phyloP scores from a whole-genome alignment of 1,140 invertebrate genomes.

The Arion vulgaris region DNA sequence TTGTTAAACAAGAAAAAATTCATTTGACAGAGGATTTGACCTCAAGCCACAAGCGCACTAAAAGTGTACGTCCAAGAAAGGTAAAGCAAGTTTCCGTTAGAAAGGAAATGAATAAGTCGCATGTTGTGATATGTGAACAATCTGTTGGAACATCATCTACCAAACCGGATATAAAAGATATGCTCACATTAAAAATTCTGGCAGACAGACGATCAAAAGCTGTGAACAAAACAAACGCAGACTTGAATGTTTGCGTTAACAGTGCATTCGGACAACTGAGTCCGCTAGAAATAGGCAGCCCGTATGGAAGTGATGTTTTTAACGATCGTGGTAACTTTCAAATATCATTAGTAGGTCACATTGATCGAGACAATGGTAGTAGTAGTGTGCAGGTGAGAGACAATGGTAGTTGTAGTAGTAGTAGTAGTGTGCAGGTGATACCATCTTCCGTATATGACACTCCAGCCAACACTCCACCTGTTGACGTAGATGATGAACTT shows the following conservation, averaged over 20 bases:
- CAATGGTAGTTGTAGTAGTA: too few species aligned
- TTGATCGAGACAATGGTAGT: not conserved
- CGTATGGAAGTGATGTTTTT: not conserved
- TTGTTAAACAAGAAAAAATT: slow-evolving; percentile 13
- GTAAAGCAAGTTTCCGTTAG: not conserved
- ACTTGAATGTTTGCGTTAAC: not conserved
- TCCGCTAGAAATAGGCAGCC: slow-evolving; percentile 14
- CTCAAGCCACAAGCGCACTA: not conserved
- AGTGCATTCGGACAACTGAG: slow-evolving; percentile 28
- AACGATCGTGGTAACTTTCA: not conserved
- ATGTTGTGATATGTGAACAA: not conserved
- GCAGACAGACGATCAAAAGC: slow-evolving; percentile 1
- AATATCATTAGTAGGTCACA: too few species aligned
- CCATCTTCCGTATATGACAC: slow-evolving; percentile 31
- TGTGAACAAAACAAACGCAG: not conserved
- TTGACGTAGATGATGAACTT: not conserved
- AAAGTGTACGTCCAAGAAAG: not conserved
- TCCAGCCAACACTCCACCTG: slow-evolving; percentile 25
- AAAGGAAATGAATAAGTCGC: not conserved
- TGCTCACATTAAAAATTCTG: slow-evolving; percentile 31
- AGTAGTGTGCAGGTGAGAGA: too few species aligned
- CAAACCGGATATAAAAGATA: slow-evolving; percentile 33
- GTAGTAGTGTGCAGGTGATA: not conserved
- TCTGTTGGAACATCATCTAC: not conserved
- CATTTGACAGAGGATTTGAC: not conserved